phyloP scores from a whole-genome alignment of 1,140 invertebrate genomes.

The Grapholita molesta region DNA sequence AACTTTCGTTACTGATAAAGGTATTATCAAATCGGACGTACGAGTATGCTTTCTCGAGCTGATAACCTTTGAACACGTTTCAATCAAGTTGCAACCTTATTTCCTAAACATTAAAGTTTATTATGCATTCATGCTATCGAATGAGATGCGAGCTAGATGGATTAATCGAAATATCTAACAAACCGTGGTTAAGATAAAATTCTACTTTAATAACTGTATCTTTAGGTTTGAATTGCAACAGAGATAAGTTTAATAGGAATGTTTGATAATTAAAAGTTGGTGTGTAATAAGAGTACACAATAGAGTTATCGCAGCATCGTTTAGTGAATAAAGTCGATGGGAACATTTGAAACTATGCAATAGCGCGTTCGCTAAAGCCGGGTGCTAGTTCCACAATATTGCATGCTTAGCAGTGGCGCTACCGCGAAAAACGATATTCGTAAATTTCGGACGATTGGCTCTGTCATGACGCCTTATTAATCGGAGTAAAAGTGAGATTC shows the following conservation, averaged over 20 bases:
- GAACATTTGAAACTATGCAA: neutral
- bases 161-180: neutral
- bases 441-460: too few species aligned
- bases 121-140: neutral
- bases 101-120: neutral
- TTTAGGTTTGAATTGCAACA: neutral
- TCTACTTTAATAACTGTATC: neutral
- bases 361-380: neutral
- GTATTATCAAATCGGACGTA: slow-evolving; percentile 21
- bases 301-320: neutral
- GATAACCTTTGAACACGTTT: neutral
- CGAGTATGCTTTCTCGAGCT: slow-evolving; percentile 7
- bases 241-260: neutral
- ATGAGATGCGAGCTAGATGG: neutral
- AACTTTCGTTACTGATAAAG: slow-evolving; percentile 35
- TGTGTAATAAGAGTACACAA: neutral
- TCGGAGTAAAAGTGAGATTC: too few species aligned
- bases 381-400: neutral
- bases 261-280: slow-evolving; percentile 7
- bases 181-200: neutral
- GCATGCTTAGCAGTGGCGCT: too few species aligned
- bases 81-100: neutral
- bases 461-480: too few species aligned
- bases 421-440: too few species aligned
- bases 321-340: neutral